These are phyloP conservation scores for Albula goreensis DNA, from an alignment of 2,113 vertebrate species.

Conservation along the genomic window DNA sequence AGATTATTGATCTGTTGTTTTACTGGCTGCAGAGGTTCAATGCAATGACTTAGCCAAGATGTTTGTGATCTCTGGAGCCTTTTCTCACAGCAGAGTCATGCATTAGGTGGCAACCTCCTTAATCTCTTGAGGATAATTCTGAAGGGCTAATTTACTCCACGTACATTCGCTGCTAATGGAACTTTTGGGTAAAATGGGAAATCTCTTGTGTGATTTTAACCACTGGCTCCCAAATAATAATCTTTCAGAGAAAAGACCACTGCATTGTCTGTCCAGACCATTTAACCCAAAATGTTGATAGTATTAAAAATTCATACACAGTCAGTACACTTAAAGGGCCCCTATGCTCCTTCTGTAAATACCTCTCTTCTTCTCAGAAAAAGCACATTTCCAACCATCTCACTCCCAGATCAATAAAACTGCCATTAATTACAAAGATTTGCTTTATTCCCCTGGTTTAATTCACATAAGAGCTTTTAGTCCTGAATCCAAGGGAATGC, in stretches of 20 bases:
- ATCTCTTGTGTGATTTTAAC: neutral
- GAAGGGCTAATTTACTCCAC: neutral
- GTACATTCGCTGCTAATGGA: neutral
- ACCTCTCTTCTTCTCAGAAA: neutral
- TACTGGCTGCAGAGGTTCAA: neutral
- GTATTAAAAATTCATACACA: slow-evolving; percentile 1
- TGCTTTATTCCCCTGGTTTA: slow-evolving; percentile 1
- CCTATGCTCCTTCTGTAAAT: neutral
- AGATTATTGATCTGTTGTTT: neutral
- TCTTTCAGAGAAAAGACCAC: neutral
- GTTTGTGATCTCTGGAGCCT: neutral
- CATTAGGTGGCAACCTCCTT: neutral
- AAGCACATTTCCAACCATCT: neutral
- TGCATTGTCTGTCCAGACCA: neutral
- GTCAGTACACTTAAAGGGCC: neutral
- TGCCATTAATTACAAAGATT: neutral
- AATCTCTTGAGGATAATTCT: neutral
- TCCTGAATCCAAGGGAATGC: neutral
- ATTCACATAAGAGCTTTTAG: slow-evolving; percentile 8
- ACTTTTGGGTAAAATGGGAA: neutral
- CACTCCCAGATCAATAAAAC: neutral
- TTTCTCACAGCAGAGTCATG: neutral
- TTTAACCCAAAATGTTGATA: neutral
- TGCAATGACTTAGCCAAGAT: neutral
- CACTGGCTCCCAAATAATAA: neutral